phyloP scores from a whole-genome alignment of 2,888 invertebrate genomes.

The Thyatira batis region DNA sequence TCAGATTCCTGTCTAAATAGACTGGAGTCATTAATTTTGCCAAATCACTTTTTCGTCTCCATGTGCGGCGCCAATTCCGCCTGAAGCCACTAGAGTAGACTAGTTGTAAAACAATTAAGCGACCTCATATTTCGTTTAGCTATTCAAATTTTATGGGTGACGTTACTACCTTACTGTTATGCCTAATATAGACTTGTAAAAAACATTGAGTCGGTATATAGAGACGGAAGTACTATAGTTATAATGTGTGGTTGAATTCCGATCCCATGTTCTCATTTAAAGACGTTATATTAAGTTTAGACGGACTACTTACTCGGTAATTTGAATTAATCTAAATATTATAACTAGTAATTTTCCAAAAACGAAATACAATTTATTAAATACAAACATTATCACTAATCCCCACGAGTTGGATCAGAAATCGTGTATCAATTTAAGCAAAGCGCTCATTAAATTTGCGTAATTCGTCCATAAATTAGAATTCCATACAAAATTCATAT shows the following conservation, averaged over 20 bases:
- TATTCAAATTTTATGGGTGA: conserved; percentile 41
- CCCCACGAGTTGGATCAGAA: not conserved
- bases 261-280: not conserved
- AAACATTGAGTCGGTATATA: conserved; percentile 11
- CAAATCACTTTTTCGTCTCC: conserved; percentile 62
- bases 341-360: not conserved
- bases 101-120: conserved; percentile 43
- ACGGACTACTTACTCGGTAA: too few relatives aligned
- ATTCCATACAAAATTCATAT: not conserved
- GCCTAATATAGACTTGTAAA: conserved; percentile 9
- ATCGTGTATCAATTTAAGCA: not conserved
- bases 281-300: too few relatives aligned
- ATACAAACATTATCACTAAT: not conserved
- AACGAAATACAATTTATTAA: not conserved
- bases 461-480: not conserved
- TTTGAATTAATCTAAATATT: not conserved
- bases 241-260: not conserved
- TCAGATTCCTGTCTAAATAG: conserved; percentile 51
- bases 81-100: conserved; percentile 16
- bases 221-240: too few relatives aligned
- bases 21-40: conserved; percentile 56
- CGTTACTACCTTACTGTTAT: conserved; percentile 16
- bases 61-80: conserved; percentile 37
- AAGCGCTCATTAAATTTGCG: not conserved
- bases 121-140: conserved; percentile 43